A percentile compares a stretch with the other conserved stretches of the same genome.
Conservation (phyloP, 2,888 invertebrate genomes). For the Galeruca laticollis region DNA sequence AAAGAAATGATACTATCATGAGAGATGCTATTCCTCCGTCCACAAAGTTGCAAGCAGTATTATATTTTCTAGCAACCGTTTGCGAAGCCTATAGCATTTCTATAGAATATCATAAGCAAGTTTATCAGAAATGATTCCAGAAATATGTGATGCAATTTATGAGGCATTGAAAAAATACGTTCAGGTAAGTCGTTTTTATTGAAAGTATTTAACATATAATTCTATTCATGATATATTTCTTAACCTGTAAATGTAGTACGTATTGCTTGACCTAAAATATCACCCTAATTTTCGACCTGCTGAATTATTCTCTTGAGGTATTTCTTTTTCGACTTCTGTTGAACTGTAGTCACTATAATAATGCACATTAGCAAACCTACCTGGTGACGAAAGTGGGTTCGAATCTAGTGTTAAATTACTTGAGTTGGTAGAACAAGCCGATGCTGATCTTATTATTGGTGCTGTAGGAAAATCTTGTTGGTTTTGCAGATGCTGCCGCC, state of each 20-base stretch:
- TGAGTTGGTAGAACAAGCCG: too few species aligned
- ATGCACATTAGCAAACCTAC: too few species aligned
- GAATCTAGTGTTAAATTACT: too few species aligned
- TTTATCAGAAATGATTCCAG: constrained; percentile 8
- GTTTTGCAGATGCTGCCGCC: too few species aligned
- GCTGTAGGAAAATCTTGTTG: not conserved
- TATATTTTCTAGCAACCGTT: constrained; percentile 8
- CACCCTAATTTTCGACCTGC: not conserved
- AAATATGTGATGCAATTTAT: constrained; percentile 10
- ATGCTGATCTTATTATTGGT: not conserved
- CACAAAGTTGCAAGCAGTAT: constrained; percentile 12
- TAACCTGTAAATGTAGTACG: not conserved
- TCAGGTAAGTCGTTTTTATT: constrained; percentile 8
- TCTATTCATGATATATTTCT: too few species aligned
- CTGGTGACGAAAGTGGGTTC: too few species aligned
- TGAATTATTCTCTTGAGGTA: not conserved
- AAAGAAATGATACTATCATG: too few species aligned
- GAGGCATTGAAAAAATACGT: constrained; percentile 10
- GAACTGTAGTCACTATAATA: not conserved
- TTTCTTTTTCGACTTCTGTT: constrained; percentile 1
- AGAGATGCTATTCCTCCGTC: not conserved
- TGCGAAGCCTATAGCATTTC: too few species aligned
- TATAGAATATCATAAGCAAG: too few species aligned
- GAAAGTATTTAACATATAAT: not conserved
- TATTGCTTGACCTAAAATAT: constrained; percentile 9